phyloP scores from a whole-genome alignment of 2,113 vertebrate species.

The Bothrops jararaca region DNA sequence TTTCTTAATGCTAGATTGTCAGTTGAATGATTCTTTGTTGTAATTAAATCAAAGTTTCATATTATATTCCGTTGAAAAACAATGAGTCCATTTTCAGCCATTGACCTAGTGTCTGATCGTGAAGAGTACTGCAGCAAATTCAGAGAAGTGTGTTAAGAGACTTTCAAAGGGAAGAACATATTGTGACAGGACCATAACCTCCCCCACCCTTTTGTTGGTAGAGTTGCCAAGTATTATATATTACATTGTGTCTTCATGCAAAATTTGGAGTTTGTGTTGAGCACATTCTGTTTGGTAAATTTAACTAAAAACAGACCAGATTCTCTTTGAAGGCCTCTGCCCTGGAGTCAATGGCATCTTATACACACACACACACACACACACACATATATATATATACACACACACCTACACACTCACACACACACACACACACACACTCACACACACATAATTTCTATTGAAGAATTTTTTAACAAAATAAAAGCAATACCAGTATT shows the following conservation, averaged over 20 bases:
- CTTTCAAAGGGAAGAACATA: background rate
- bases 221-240: background rate
- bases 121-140: background rate
- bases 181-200: background rate
- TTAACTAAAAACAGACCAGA: background rate
- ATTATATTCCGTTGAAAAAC: background rate
- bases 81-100: background rate
- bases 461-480: background rate
- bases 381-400: too few relatives aligned
- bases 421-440: too few relatives aligned
- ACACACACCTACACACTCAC: too few relatives aligned
- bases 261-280: background rate
- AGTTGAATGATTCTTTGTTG: background rate
- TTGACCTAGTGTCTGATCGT: background rate
- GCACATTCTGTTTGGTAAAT: background rate
- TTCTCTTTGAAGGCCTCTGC: background rate
- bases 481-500: background rate
- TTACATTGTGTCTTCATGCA: background rate
- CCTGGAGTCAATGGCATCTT: background rate
- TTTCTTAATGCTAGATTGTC: background rate
- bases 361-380: too few relatives aligned
- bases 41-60: background rate
- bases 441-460: background rate
- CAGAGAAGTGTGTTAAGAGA: background rate
- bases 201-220: background rate